Percentiles rank a stretch among this genome's conserved stretches.
phyloP scores from a whole-genome alignment of 1,140 invertebrate genomes.

The Drosophila tropicalis region DNA sequence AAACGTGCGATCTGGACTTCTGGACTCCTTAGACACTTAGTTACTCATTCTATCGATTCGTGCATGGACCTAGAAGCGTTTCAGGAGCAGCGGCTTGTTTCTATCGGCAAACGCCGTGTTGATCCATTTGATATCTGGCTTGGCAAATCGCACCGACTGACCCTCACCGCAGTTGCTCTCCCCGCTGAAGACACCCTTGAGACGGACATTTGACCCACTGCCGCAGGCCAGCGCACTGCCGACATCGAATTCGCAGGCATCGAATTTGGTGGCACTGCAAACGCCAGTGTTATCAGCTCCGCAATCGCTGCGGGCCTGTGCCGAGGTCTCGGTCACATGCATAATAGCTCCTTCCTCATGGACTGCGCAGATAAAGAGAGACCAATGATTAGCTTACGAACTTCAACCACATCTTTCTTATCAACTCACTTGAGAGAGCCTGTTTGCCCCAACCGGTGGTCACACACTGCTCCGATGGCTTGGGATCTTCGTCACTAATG shows the following conservation, averaged over 20 bases:
- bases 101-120: constrained; percentile 72
- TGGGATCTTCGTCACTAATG: constrained; percentile 84
- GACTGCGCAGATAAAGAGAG: constrained; percentile 74
- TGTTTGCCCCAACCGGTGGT: constrained; percentile 93
- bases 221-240: constrained; percentile 91
- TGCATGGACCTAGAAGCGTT: constrained; percentile 57
- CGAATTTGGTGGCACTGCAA: constrained; percentile 84
- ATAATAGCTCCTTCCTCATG: constrained; percentile 89
- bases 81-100: constrained; percentile 69
- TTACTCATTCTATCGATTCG: constrained; percentile 13
- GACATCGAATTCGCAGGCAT: constrained; percentile 88
- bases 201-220: constrained; percentile 87
- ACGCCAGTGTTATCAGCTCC: constrained; percentile 64
- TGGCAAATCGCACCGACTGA: constrained; percentile 72
- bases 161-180: constrained; percentile 86
- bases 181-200: constrained; percentile 90
- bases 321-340: constrained; percentile 88
- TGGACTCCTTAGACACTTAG: constrained; percentile 8
- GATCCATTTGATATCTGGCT: constrained; percentile 81
- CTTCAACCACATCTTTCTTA: background rate
- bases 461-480: constrained; percentile 86
- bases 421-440: constrained; percentile 88
- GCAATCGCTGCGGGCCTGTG: constrained; percentile 79
- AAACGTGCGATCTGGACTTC: constrained; percentile 4
- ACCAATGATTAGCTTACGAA: background rate